Conservation (phyloP, 2,113 vertebrate genomes). For the Pluvianellus socialis region DNA sequence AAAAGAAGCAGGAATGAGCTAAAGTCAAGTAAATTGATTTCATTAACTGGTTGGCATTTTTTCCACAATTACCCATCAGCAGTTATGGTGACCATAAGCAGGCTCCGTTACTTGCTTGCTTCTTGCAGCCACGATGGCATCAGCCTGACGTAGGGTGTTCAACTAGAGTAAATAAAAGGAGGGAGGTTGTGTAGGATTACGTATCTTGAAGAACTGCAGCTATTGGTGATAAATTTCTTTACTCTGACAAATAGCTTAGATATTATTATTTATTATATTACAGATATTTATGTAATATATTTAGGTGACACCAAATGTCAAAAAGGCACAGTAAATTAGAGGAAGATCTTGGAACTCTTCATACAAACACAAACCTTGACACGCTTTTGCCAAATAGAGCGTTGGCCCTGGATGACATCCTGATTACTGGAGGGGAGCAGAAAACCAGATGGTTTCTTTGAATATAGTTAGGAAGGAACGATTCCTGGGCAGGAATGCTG, state of each 20-base stretch:
- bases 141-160: neutral
- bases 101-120: neutral
- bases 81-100: neutral
- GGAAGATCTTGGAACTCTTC: neutral
- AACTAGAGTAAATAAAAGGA: neutral
- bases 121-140: neutral
- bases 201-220: neutral
- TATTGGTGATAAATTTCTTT: neutral
- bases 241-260: neutral
- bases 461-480: neutral
- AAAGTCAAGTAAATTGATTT: neutral
- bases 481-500: neutral
- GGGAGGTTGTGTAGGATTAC: neutral
- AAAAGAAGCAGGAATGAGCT: neutral
- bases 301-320: neutral
- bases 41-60: neutral
- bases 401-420: neutral
- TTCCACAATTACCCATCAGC: neutral
- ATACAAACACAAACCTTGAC: neutral
- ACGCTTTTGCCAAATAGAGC: neutral
- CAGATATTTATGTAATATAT: neutral
- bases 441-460: neutral
- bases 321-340: neutral
- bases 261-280: neutral
- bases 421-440: neutral